Evolutionary conservation across 1,140 invertebrate genomes (phyloP).

Genomic region (Drosophila varians): DNA sequence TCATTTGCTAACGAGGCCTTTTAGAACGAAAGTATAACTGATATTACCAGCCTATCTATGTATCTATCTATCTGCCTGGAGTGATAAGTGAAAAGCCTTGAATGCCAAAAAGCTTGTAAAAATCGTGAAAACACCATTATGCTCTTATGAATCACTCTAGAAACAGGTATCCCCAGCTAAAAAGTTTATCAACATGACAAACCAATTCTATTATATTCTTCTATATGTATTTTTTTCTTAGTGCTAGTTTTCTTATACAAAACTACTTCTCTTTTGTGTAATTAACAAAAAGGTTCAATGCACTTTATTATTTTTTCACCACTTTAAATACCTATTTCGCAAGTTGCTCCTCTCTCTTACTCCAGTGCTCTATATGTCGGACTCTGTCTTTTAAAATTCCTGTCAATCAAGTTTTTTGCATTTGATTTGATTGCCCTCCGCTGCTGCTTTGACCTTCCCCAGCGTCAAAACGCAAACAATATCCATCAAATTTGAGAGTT

Average conservation of each 20-base stretch:
- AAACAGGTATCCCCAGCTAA: too few species aligned
- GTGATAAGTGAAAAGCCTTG: constrained; percentile 34
- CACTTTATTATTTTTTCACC: constrained; percentile 36
- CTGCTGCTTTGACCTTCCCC: constrained; percentile 25
- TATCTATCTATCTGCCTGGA: background rate
- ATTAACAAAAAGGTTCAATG: constrained; percentile 40
- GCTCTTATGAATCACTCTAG: constrained; percentile 9
- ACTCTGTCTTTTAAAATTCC: constrained; percentile 22
- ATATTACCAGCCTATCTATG: constrained; percentile 14
- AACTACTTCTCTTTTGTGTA: background rate
- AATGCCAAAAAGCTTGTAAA: constrained; percentile 2
- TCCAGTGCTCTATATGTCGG: constrained; percentile 2
- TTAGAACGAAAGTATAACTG: constrained; percentile 3
- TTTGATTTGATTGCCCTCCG: constrained; percentile 5
- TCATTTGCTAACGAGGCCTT: constrained; percentile 13
- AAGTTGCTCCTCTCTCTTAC: background rate
- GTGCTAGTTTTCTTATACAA: background rate
- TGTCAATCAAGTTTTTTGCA: constrained; percentile 23
- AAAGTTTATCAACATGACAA: too few species aligned
- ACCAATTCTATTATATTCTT: too few species aligned
- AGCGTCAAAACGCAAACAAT: constrained; percentile 1
- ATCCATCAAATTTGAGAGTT: constrained; percentile 19
- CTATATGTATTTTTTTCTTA: too few species aligned
- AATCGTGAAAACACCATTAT: constrained; percentile 18
- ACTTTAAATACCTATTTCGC: constrained; percentile 30